phyloP scores from a whole-genome alignment of 2,888 invertebrate genomes.

The Sympetrum striolatum region DNA sequence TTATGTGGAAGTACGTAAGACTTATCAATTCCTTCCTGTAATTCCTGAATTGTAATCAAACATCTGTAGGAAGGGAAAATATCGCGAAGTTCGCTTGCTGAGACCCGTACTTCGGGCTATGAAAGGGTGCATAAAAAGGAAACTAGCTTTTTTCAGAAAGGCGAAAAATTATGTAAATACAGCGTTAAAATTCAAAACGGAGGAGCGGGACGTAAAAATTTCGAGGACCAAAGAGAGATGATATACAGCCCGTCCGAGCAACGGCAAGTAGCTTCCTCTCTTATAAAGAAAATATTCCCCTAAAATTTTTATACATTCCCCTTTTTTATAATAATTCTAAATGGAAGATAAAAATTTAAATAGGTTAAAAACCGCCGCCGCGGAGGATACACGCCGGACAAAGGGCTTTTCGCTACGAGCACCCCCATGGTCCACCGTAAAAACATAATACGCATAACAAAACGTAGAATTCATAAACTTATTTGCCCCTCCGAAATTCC shows the following conservation, averaged over 20 bases:
- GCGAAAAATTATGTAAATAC: neutral
- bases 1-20: no score
- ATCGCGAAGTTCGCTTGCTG: no score
- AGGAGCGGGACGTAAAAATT: neutral
- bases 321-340: neutral
- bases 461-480: slow-evolving; percentile 5
- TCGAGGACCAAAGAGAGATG: neutral
- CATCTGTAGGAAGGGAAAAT: no score
- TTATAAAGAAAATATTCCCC: neutral
- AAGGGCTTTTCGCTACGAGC: neutral
- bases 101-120: no score
- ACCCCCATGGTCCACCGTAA: neutral
- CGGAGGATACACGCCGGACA: neutral
- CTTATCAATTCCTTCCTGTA: no score
- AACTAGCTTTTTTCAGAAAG: neutral
- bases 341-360: neutral
- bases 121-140: neutral
- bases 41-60: no score
- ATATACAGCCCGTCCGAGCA: neutral
- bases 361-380: neutral
- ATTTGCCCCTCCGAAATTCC: neutral
- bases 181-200: neutral
- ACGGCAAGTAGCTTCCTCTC: neutral
- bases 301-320: neutral
- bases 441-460: slow-evolving; percentile 38